These are phyloP conservation scores for Decapterus maruadsi DNA, from an alignment of 2,797 vertebrate genomes.

Conservation along the genomic window DNA sequence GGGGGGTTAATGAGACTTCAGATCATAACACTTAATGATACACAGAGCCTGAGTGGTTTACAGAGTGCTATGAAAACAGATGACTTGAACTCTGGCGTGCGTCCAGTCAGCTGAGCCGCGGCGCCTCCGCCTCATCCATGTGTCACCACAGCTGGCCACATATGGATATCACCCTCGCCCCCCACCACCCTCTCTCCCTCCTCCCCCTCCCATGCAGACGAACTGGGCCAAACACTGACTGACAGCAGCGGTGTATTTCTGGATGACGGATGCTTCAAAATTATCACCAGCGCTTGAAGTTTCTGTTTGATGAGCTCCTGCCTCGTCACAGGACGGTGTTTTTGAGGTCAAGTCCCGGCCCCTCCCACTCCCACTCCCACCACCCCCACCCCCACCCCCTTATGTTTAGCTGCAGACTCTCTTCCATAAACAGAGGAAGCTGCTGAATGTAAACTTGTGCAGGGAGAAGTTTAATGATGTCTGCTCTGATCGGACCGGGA, in stretches of 20 bases:
- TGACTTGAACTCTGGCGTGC: slow-evolving; percentile 56
- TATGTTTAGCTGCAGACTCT: slow-evolving; percentile 40
- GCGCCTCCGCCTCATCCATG: slow-evolving; percentile 38
- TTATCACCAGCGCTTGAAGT: slow-evolving; percentile 47
- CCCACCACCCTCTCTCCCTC: background rate
- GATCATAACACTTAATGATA: slow-evolving; percentile 46
- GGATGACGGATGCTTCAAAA: slow-evolving; percentile 39
- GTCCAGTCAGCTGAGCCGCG: slow-evolving; percentile 51
- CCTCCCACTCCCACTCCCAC: too few relatives aligned
- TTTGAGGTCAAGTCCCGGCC: slow-evolving; percentile 47
- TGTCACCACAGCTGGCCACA: slow-evolving; percentile 44
- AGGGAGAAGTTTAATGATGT: slow-evolving; percentile 13
- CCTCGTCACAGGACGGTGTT: slow-evolving; percentile 44
- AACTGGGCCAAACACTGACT: slow-evolving; percentile 18
- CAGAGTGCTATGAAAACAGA: slow-evolving; percentile 61
- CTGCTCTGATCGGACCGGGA: background rate
- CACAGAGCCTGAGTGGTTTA: slow-evolving; percentile 61
- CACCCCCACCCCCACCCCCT: background rate
- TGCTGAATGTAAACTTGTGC: slow-evolving; percentile 62
- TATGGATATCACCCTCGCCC: slow-evolving; percentile 3
- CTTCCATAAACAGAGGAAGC: slow-evolving; percentile 72
- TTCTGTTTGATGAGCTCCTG: slow-evolving; percentile 25
- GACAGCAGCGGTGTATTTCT: slow-evolving; percentile 31
- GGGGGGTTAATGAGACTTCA: too few relatives aligned
- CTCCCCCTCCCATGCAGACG: background rate